phyloP scores from a whole-genome alignment of 2,797 vertebrate species.

The Macropodus opercularis region DNA sequence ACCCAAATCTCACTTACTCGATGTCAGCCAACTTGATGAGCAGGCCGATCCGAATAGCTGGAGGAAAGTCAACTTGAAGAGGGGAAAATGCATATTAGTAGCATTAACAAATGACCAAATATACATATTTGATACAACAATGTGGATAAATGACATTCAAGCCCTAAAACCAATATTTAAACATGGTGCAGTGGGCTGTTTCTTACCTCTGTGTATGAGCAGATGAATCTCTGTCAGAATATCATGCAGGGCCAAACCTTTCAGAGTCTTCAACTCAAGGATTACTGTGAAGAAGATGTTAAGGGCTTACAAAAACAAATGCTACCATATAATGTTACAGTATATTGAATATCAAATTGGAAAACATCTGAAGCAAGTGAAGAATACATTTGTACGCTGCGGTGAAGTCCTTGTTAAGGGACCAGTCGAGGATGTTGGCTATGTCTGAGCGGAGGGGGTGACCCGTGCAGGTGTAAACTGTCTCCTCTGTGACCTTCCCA shows the following conservation, averaged over 20 bases:
- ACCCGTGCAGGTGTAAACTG: constrained; percentile 96
- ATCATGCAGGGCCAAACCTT: constrained; percentile 94
- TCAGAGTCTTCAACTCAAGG: constrained; percentile 90
- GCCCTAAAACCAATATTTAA: not conserved
- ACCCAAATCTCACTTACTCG: constrained; percentile 85
- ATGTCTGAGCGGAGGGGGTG: constrained; percentile 96
- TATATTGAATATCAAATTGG: too few relatives aligned
- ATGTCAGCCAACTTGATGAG: constrained; percentile 94
- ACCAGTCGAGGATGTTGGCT: constrained; percentile 97
- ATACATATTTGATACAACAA: too few relatives aligned
- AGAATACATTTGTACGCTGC: constrained; percentile 93
- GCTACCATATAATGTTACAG: not conserved
- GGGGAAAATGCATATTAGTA: rapidly evolving
- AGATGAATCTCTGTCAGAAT: constrained; percentile 95
- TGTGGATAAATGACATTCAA: too few relatives aligned
- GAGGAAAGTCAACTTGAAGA: constrained; percentile 91
- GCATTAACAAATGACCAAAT: too few relatives aligned
- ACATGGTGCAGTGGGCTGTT: not conserved
- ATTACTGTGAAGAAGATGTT: constrained; percentile 82
- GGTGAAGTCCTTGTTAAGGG: constrained; percentile 94
- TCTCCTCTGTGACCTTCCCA: constrained; percentile 91
- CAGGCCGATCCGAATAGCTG: constrained; percentile 88
- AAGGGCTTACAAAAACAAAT: constrained; percentile 28
- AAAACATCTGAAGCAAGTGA: constrained; percentile 7
- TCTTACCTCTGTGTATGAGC: constrained; percentile 92